Conservation (phyloP, 2,797 vertebrate genomes). For the Ficedula albicollis region DNA sequence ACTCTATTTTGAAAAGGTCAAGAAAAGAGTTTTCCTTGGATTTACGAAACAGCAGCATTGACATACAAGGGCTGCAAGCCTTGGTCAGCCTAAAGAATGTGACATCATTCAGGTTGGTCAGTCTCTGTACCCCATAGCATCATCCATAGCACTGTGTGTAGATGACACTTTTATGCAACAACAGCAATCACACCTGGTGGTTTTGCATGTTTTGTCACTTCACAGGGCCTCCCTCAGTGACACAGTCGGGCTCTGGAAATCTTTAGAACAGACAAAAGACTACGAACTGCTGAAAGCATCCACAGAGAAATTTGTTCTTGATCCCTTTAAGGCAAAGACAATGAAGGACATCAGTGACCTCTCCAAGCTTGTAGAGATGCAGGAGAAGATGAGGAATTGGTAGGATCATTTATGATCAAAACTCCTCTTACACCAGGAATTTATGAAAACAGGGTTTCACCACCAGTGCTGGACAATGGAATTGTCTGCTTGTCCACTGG, state of each 20-base stretch:
- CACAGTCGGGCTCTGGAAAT: conserved; percentile 85
- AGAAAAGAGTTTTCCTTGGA: conserved; percentile 81
- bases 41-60: conserved; percentile 81
- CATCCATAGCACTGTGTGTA: not conserved
- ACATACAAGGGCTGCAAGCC: conserved; percentile 78
- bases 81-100: conserved; percentile 82
- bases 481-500: not conserved
- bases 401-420: conserved; percentile 70
- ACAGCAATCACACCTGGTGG: not conserved
- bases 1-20: conserved; percentile 72
- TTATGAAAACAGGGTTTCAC: not conserved
- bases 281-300: conserved; percentile 70
- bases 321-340: conserved; percentile 86
- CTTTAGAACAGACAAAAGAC: conserved; percentile 76
- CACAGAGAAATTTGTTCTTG: conserved; percentile 85
- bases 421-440: not conserved
- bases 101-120: conserved; percentile 83
- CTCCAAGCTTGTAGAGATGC: conserved; percentile 82
- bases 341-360: conserved; percentile 86
- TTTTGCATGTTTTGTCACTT: not conserved
- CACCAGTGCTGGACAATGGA: not conserved
- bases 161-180: not conserved
- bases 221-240: conserved; percentile 86
- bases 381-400: conserved; percentile 77
- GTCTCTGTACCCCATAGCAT: not conserved